Evolutionary conservation across 2,888 invertebrate species (phyloP).

Genomic region (Tanaodytes sp.): DNA sequence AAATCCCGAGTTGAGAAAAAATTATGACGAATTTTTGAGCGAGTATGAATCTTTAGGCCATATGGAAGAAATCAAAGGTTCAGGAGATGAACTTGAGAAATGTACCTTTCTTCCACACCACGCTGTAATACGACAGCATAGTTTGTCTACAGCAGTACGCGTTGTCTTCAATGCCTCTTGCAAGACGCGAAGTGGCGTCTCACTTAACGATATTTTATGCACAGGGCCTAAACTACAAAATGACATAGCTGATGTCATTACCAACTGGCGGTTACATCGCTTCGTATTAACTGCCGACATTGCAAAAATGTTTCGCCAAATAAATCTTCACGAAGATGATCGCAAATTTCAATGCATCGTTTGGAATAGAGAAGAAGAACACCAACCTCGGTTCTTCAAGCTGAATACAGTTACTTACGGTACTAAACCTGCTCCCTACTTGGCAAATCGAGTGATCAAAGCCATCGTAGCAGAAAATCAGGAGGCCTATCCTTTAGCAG

Average conservation of each 20-base stretch:
- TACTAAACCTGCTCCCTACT: background rate
- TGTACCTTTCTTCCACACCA: background rate
- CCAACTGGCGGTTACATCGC: background rate
- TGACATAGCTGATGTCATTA: background rate
- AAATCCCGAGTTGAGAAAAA: background rate
- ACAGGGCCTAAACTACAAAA: conserved; percentile 1
- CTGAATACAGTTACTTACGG: conserved; percentile 3
- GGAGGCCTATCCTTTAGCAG: background rate
- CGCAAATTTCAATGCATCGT: background rate
- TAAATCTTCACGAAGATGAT: background rate
- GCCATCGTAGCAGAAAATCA: background rate
- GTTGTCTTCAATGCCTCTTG: conserved; percentile 1
- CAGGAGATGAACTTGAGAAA: background rate
- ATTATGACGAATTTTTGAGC: conserved; percentile 2
- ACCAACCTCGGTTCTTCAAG: background rate
- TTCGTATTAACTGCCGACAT: background rate
- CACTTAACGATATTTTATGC: background rate
- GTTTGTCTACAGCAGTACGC: background rate
- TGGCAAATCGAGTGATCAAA: background rate
- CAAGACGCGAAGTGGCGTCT: background rate
- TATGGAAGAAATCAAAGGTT: background rate
- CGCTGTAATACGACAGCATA: background rate
- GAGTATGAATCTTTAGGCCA: conserved; percentile 5
- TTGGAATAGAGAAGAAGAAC: background rate
- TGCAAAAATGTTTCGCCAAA: background rate